phyloP scores from a whole-genome alignment of 2,797 vertebrate genomes.

The Varecia variegata region DNA sequence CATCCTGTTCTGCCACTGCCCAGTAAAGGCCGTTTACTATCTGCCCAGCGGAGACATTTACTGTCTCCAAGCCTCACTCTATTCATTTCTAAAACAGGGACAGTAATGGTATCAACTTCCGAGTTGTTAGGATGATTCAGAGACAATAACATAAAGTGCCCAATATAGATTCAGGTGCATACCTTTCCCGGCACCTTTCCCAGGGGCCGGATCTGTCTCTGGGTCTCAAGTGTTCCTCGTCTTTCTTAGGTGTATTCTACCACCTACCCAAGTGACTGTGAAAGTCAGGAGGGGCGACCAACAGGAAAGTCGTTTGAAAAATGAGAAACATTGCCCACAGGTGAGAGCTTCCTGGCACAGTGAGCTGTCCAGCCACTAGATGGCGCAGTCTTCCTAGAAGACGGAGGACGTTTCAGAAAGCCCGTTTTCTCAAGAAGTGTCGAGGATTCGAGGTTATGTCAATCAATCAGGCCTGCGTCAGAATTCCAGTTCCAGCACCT shows the following conservation, averaged over 20 bases:
- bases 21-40: not conserved
- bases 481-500: not conserved
- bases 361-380: not conserved
- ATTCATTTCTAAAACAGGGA: not conserved
- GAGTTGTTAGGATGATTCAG: not conserved
- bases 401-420: not conserved
- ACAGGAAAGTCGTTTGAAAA: not conserved
- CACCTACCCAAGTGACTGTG: not conserved
- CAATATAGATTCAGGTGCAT: no score
- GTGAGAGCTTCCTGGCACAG: not conserved
- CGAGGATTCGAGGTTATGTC: not conserved
- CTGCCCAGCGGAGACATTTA: not conserved
- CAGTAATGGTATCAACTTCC: not conserved
- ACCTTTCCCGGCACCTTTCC: not conserved
- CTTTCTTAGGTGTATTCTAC: not conserved
- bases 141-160: no score
- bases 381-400: not conserved
- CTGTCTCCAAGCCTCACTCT: not conserved
- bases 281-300: not conserved
- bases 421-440: not conserved
- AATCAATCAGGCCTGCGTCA: not conserved
- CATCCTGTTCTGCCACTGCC: not conserved
- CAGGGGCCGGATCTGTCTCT: not conserved
- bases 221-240: not conserved
- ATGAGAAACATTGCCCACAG: not conserved